Evolutionary conservation across 2,113 vertebrate genomes (phyloP), one percentile per base, ranked within the genome.

Genomic region (Cryptomyrus ogoouensis): DNA sequence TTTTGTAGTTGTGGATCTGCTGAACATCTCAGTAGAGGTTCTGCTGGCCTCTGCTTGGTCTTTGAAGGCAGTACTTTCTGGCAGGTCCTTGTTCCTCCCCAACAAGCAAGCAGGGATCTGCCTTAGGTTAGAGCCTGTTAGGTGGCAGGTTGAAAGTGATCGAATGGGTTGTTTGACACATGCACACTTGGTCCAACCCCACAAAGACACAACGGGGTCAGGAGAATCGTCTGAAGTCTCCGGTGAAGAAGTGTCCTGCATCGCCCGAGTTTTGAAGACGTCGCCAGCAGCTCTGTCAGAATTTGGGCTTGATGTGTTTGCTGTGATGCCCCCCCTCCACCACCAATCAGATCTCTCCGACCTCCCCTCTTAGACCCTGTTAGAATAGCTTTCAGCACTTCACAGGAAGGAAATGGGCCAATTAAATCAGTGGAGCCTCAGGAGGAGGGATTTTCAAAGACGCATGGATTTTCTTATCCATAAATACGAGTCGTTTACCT

Each of bases 371-470:
- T 83, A 27, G 83, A 15, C 27, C 46, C 90, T 91, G 92, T 94
- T 92, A 90, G 87, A 85, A 94, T 92, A 91, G 84, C 66, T 90
- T 91, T 77, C 88, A 89, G 87, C 91, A 89, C 91, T 92, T 93
- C 89, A 91, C 90, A 90, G 92, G 89, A 90, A 91, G 88, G 89
- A 92, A 91, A 91, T 89, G 90, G 35, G 50, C 92, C 92, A 93
- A 94, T 94, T 91, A 93, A 92, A 91, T 91, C 89, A 90, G 88
- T 10, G 42, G 44, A 47, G 9, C 83, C 35, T 84, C 44, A 46
- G 83, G 17, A 19, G 74, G 62, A 31, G 66, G 89, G 39, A 66
- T 89, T 90, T 74, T 44, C 58, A 27, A 49, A 84, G 89, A 17
- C 88, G 87, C 89, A 10, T 39, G 88, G 92, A 91, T 91, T 91